Evolutionary conservation across 2,888 invertebrate species (phyloP).

Genomic region (Synanthedon formicaeformis): DNA sequence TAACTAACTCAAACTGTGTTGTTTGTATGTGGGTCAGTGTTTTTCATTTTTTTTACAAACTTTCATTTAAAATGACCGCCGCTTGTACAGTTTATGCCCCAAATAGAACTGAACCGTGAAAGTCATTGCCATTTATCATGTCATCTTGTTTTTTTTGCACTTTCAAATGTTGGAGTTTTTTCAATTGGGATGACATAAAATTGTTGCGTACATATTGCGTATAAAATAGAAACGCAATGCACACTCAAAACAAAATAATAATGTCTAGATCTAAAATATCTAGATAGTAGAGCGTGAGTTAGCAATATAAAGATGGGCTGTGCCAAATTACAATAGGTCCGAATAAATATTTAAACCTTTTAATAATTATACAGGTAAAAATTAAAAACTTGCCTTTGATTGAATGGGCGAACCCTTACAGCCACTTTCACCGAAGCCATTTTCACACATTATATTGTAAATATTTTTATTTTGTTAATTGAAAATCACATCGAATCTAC

Average conservation of each 20-base stretch:
- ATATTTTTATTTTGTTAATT: slow-evolving; percentile 27
- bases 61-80: slow-evolving; percentile 53
- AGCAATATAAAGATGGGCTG: slow-evolving; percentile 6
- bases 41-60: slow-evolving; percentile 46
- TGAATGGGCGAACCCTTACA: slow-evolving; percentile 90
- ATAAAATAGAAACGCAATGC: slow-evolving; percentile 7
- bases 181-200: slow-evolving; percentile 9
- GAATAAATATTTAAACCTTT: slow-evolving; percentile 12
- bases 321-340: too few relatives aligned
- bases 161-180: slow-evolving; percentile 29
- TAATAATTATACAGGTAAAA: slow-evolving; percentile 9
- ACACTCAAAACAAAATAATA: slow-evolving; percentile 15
- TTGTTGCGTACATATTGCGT: slow-evolving; percentile 2
- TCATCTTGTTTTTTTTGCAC: slow-evolving; percentile 62
- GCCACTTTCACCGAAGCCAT: slow-evolving; percentile 95
- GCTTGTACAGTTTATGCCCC: slow-evolving; percentile 60
- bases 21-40: neutral
- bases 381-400: slow-evolving; percentile 76
- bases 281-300: slow-evolving; percentile 21
- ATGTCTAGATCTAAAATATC: slow-evolving; percentile 14
- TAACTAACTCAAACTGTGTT: neutral
- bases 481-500: slow-evolving; percentile 39
- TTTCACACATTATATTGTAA: slow-evolving; percentile 66
- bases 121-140: slow-evolving; percentile 62
- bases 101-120: slow-evolving; percentile 68